phyloP scores from a whole-genome alignment of 2,113 vertebrate genomes.

The Macheiramphus alcinus region DNA sequence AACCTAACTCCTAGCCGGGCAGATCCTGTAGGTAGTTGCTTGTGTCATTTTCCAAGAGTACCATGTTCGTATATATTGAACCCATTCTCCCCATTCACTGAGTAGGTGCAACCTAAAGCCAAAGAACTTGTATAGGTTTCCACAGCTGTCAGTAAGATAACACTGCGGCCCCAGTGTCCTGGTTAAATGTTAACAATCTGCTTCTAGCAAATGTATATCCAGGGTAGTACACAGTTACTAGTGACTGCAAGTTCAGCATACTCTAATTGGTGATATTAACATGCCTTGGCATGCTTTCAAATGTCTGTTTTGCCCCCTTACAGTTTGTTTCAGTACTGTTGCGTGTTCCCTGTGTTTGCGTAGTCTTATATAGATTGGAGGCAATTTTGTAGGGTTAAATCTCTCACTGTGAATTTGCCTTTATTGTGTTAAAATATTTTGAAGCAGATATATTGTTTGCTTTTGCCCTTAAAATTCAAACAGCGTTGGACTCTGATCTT shows the following conservation, averaged over 20 bases:
- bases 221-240: not conserved
- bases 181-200: conserved; percentile 37
- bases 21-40: not conserved
- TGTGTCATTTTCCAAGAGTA: not conserved
- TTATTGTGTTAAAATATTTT: not conserved
- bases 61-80: not conserved
- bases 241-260: not conserved
- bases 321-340: not conserved
- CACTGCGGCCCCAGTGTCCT: rapidly evolving
- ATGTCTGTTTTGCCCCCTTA: not conserved
- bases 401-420: not conserved
- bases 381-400: not conserved
- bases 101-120: not conserved
- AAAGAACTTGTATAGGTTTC: not conserved
- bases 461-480: not conserved
- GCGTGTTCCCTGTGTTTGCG: not conserved
- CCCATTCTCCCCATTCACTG: not conserved
- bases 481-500: not conserved
- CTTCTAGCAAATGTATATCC: not conserved
- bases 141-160: not conserved
- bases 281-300: not conserved
- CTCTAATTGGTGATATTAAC: not conserved
- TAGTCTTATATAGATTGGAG: not conserved
- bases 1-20: not conserved
- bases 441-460: not conserved